Evolutionary conservation across 2,113 vertebrate species (phyloP).

Genomic region (Saccopteryx leptura): DNA sequence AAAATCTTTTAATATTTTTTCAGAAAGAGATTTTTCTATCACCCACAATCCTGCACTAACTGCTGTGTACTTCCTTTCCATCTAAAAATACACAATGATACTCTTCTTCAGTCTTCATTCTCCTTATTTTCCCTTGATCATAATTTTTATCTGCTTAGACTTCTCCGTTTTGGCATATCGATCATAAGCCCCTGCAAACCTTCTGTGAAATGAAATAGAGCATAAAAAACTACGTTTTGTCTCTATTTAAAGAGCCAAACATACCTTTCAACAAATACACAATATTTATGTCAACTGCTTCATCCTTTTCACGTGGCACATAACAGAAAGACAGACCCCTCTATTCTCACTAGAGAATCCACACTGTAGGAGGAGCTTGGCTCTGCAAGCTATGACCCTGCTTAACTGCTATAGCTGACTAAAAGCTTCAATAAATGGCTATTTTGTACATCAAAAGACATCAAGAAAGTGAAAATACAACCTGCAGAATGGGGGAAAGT

Average conservation of each 20-base stretch:
- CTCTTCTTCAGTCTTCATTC: background rate
- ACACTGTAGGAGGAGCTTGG: background rate
- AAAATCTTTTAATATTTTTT: too few relatives aligned
- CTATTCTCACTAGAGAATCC: background rate
- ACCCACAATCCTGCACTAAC: background rate
- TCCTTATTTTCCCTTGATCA: background rate
- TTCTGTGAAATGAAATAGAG: background rate
- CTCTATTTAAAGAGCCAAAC: slow-evolving; percentile 31
- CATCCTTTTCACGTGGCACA: background rate
- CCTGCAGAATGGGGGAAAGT: background rate
- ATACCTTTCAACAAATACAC: background rate
- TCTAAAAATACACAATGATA: background rate
- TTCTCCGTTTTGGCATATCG: background rate
- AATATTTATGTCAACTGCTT: slow-evolving; percentile 6
- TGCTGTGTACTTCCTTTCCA: background rate
- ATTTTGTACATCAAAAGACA: background rate
- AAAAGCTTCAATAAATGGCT: background rate
- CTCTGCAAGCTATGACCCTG: background rate
- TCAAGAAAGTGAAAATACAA: slow-evolving; percentile 2
- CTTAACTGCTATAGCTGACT: background rate
- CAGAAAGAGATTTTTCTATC: background rate
- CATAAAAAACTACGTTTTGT: background rate
- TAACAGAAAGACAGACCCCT: background rate
- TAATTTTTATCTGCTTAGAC: background rate
- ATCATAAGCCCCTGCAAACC: background rate